Base-by-base conservation (phyloP, 2,888 invertebrate genomes). In the Rhamnusium bicolor region DNA sequence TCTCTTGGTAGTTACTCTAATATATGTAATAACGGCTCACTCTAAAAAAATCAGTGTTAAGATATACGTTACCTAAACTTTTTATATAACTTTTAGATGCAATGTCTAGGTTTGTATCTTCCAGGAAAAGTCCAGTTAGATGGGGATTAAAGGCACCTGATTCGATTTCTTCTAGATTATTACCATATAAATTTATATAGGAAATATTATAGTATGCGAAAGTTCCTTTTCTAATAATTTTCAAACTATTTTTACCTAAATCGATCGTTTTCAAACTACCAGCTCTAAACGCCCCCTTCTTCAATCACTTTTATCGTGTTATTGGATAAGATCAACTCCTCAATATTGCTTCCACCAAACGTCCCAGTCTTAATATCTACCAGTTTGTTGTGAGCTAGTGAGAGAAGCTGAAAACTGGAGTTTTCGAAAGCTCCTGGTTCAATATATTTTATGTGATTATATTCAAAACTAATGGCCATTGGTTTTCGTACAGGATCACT, bases 361-460 rank as follows among this genome's bases (percentile, higher is more conserved):
- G 18, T 49, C 3, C 21, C 60, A 12, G 14, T 47, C 7, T 29
- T n/a, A 24, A 68, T 24, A 29, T 12, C 18, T 10, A 16, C 27
- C 7, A 68, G 27, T 14, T 49, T 19, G 27, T 68, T 68, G 27
- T 58, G 24, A 12, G 19, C n/a, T 3, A 68, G 12, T 27, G 56
- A 40, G 3, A 68, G 27, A 49, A 47, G 47, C 4, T 2, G 27
- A 24, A 68, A 46, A 27, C 18, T 27, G 18, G 24, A 58, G 2
- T 27, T 27, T 16, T 16, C 3, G 12, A 68, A 68, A n/a, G 58
- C 49, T 49, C 60, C 60, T 6, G 47, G 7, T 12, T 21, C 12
- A 10, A 68, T 19, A 18, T 2, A 27, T 12, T 68, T 60, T 16
- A 68, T 68, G 1, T 19, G 27, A 16, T 68, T 68, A 58, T 24